These are phyloP conservation scores for Martes martes DNA, from an alignment of 2,113 vertebrate species.

Conservation along the genomic window DNA sequence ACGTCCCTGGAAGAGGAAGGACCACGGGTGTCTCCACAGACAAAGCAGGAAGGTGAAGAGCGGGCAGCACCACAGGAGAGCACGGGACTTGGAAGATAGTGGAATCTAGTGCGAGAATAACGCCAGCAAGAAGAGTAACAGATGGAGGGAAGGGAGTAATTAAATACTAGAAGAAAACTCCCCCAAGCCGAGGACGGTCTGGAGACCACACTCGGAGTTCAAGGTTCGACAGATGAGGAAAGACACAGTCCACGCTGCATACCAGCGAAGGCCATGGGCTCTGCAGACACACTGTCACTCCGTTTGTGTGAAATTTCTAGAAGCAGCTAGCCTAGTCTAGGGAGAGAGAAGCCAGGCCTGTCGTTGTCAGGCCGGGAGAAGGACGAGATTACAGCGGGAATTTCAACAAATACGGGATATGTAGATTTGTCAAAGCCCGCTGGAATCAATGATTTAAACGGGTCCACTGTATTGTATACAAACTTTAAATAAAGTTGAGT, in stretches of 20 bases:
- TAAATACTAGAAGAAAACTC: accelerated
- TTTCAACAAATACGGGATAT: accelerated
- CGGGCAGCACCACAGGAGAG: accelerated
- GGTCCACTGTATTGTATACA: not conserved
- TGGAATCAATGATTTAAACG: not conserved
- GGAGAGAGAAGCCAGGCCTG: not conserved
- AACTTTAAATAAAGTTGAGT: not conserved
- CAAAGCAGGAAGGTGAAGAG: accelerated
- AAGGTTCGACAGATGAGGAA: not conserved
- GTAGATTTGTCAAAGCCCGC: not conserved
- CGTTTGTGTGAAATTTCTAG: not conserved
- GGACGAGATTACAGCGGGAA: not conserved
- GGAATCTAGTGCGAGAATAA: accelerated
- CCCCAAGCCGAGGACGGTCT: not conserved
- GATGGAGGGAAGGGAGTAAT: accelerated
- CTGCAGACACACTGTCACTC: accelerated
- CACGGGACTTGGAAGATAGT: accelerated
- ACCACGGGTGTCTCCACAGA: too few relatives aligned
- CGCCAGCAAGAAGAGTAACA: not conserved
- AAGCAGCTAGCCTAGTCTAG: not conserved
- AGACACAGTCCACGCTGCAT: accelerated
- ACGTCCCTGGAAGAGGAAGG: accelerated
- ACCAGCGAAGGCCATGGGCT: accelerated
- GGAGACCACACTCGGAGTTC: too few relatives aligned
- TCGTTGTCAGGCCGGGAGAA: not conserved